Evolutionary conservation across 2,888 invertebrate genomes (phyloP), one percentile per base, ranked within the genome.

Genomic region (Parnassius glacialis): DNA sequence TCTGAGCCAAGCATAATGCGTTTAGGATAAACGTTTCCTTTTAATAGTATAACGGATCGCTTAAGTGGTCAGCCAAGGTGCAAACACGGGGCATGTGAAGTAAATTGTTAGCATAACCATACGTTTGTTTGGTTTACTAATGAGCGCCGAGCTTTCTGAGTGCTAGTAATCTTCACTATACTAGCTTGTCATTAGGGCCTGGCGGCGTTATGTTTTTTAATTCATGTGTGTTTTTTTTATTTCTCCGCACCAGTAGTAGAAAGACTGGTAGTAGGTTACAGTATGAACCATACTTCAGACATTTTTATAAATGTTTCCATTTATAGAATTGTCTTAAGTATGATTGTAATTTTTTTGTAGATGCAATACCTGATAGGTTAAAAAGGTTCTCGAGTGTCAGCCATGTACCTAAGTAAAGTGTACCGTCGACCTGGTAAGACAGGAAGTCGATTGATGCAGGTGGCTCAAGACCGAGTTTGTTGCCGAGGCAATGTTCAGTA

Each of bases 101-200:
- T 65, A 67, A 66, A 67, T 68, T 69, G 67, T 68, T 67, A 64
- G 64, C 68, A 65, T 58, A 61, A 61, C 67, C 67, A 68, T 69
- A 55, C 55, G 66, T 68, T 62, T 79, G 74, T 80, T 78, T 79
- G 72, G 67, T 59, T 68, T 72, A 75, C 75, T 80, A 80, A 80
- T 80, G 79, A 78, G 69, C 70, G 70, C 69, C 71, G 67, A 70
- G 67, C 59, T 56, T 47, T 59, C 64, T 64, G 70, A 72, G 74
- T 69, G 70, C 66, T 68, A 62, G 71, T 72, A 74, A 74, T 73
- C 70, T 72, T 57, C 57, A 43, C 16, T 67, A 68, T 71, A 68
- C 68, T 70, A 67, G 61, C 66, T 70, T 70, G 71, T 73, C 70
- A 71, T 74, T 74, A 71, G 71, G 67, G 68, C 52, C 45, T 43